These are phyloP conservation scores for Rhabdomys dilectus DNA, from an alignment of 2,113 vertebrate genomes.

Conservation along the genomic window DNA sequence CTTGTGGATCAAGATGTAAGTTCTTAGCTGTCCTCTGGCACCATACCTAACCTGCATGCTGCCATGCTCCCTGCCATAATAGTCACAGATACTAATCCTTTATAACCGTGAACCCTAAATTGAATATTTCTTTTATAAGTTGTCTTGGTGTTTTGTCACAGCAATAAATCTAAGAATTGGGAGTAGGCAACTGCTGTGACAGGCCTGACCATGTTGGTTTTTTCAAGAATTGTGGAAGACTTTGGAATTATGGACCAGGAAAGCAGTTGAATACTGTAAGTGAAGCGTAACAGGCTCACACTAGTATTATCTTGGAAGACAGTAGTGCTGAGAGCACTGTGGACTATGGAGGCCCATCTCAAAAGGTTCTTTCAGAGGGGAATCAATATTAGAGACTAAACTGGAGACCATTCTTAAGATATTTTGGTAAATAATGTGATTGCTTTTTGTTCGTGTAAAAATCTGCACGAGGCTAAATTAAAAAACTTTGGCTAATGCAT, in stretches of 20 bases:
- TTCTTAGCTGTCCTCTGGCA: neutral
- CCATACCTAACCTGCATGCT: neutral
- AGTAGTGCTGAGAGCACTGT: neutral
- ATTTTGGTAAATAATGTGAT: neutral
- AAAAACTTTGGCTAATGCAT: neutral
- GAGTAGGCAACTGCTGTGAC: neutral
- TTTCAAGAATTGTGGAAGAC: neutral
- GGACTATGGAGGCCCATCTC: neutral
- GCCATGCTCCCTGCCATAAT: neutral
- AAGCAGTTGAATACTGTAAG: neutral
- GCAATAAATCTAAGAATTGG: neutral
- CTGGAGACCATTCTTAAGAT: neutral
- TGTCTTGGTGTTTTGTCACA: neutral
- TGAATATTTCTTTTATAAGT: neutral
- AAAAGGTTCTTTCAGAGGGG: neutral
- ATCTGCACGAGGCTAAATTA: neutral
- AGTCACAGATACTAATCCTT: neutral
- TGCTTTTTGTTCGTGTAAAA: neutral
- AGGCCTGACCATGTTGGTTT: neutral
- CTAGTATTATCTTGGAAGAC: neutral
- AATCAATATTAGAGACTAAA: neutral
- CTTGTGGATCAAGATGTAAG: neutral
- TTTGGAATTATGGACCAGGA: neutral
- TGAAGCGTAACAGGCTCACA: neutral
- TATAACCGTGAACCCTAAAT: neutral